Evolutionary conservation across 2,113 vertebrate genomes (phyloP).

Genomic region (Corydoras sp.): DNA sequence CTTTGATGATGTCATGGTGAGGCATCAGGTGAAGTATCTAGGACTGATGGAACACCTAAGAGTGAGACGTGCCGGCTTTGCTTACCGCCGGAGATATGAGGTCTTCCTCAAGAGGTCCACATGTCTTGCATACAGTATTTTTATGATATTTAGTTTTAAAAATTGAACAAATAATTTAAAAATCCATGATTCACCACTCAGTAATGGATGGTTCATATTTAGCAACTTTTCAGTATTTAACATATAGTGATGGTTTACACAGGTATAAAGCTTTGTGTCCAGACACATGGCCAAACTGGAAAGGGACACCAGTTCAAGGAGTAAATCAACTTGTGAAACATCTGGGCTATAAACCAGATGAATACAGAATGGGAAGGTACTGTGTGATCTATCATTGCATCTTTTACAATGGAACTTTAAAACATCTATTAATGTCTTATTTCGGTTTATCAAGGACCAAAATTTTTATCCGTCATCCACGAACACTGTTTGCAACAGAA

Average conservation of each 20-base stretch:
- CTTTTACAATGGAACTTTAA: not conserved
- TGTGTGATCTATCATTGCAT: not conserved
- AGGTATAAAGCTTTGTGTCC: slow-evolving; percentile 93
- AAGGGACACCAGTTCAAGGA: slow-evolving; percentile 76
- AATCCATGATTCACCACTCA: no score
- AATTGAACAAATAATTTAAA: no score
- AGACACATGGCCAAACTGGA: slow-evolving; percentile 92
- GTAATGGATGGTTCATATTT: no score
- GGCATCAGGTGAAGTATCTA: slow-evolving; percentile 93
- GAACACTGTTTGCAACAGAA: slow-evolving; percentile 89
- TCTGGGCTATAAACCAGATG: slow-evolving; percentile 82
- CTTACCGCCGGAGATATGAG: slow-evolving; percentile 84
- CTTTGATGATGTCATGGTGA: slow-evolving; percentile 83
- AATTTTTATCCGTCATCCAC: slow-evolving; percentile 93
- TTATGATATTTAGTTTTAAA: no score
- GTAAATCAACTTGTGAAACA: slow-evolving; percentile 81
- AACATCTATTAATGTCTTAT: not conserved
- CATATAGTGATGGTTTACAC: not conserved
- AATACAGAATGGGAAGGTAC: slow-evolving; percentile 92
- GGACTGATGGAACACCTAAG: slow-evolving; percentile 93
- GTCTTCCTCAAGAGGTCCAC: slow-evolving; percentile 84
- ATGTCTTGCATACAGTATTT: not conserved
- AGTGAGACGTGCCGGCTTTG: slow-evolving; percentile 86
- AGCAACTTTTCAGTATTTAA: not conserved
- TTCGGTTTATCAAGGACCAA: slow-evolving; percentile 76